Conservation (phyloP, 1,140 invertebrate species). For the Batillaria attramentaria region DNA sequence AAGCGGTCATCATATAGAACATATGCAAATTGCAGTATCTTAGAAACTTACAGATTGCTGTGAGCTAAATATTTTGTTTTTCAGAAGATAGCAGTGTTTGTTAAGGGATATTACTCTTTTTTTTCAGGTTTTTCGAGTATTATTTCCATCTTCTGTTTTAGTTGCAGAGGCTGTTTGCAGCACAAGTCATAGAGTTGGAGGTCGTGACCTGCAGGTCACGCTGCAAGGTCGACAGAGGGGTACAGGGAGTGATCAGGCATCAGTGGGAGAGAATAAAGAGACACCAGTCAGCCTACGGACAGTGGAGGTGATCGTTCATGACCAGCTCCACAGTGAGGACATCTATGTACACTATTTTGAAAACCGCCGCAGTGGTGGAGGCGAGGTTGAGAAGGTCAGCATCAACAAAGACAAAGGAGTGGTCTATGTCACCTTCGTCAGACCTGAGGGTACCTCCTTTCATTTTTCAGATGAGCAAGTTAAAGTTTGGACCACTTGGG, state of each 20-base stretch:
- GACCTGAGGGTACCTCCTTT: constrained; percentile 5
- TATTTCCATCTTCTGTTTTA: constrained; percentile 27
- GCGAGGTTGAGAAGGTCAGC: constrained; percentile 26
- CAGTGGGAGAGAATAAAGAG: neutral
- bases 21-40: too few relatives aligned
- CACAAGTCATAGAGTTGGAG: constrained; percentile 34
- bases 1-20: too few relatives aligned
- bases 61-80: too few relatives aligned
- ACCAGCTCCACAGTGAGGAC: constrained; percentile 9
- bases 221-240: constrained; percentile 29
- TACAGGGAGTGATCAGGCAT: constrained; percentile 6
- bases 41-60: too few relatives aligned
- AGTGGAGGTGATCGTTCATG: neutral
- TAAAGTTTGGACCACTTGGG: too few relatives aligned
- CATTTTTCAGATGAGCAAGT: too few relatives aligned
- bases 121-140: too few relatives aligned
- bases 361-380: constrained; percentile 5
- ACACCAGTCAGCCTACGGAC: constrained; percentile 10
- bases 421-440: constrained; percentile 22
- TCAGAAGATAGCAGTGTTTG: too few relatives aligned
- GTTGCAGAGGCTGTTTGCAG: constrained; percentile 33
- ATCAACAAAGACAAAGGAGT: constrained; percentile 16
- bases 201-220: constrained; percentile 29
- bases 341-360: constrained; percentile 30
- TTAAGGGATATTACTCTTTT: too few relatives aligned